These are phyloP conservation scores for Mobula birostris DNA, from an alignment of 2,113 vertebrate species.

Conservation along the genomic window DNA sequence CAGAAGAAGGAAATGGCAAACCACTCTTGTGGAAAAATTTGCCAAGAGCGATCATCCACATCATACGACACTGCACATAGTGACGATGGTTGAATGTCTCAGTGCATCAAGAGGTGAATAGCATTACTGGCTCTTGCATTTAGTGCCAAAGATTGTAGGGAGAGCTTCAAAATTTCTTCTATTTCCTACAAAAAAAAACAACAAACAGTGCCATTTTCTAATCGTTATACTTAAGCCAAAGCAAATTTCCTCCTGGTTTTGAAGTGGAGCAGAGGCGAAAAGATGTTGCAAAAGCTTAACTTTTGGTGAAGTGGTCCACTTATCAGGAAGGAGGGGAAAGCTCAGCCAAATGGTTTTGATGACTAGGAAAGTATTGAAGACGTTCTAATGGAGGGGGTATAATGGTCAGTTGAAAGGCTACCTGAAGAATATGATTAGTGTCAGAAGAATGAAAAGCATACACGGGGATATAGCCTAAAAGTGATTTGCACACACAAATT, in stretches of 20 bases:
- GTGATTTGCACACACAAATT: too few relatives aligned
- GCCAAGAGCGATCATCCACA: too few relatives aligned
- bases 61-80: too few relatives aligned
- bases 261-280: background rate
- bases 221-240: background rate
- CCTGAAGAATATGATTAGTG: background rate
- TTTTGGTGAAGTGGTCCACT: background rate
- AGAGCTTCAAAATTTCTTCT: background rate
- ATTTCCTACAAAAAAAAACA: background rate
- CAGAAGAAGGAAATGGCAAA: too few relatives aligned
- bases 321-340: background rate
- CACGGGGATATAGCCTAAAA: background rate
- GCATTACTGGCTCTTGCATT: too few relatives aligned
- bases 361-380: background rate
- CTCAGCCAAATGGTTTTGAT: background rate
- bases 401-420: too few relatives aligned
- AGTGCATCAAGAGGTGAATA: too few relatives aligned
- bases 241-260: background rate
- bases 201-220: background rate
- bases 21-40: too few relatives aligned
- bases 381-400: background rate
- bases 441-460: background rate
- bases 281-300: background rate
- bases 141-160: too few relatives aligned
- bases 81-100: too few relatives aligned